Percentiles rank a stretch among this genome's conserved stretches.
phyloP scores from a whole-genome alignment of 2,113 vertebrate species.

The Engraulis encrasicolus region DNA sequence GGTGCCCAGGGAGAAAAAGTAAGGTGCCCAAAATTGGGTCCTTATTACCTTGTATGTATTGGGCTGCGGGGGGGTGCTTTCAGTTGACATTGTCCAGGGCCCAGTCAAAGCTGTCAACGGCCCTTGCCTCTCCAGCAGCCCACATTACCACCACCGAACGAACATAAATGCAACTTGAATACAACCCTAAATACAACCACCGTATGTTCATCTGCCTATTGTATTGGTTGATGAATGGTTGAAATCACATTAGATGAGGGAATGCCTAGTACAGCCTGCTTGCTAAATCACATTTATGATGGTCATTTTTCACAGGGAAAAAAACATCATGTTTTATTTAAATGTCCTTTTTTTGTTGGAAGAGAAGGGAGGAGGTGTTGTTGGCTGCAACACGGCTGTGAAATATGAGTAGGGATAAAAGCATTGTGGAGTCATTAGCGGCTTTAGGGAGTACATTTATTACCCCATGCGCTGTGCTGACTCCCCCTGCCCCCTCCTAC shows the following conservation, averaged over 20 bases:
- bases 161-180: too few relatives aligned
- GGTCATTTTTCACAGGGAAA: slow-evolving; percentile 18
- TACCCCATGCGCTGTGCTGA: slow-evolving; percentile 29
- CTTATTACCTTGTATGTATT: too few relatives aligned
- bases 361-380: slow-evolving; percentile 16
- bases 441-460: slow-evolving; percentile 49
- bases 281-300: slow-evolving; percentile 23
- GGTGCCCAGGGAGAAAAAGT: too few relatives aligned
- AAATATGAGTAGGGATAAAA: slow-evolving; percentile 56
- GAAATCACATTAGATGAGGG: neutral
- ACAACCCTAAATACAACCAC: neutral
- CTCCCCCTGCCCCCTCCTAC: slow-evolving; percentile 33
- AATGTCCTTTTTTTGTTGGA: slow-evolving; percentile 34
- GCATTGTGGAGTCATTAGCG: slow-evolving; percentile 56
- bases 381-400: slow-evolving; percentile 40
- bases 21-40: too few relatives aligned
- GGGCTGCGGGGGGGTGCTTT: too few relatives aligned
- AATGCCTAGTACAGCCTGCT: neutral
- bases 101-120: too few relatives aligned
- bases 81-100: too few relatives aligned
- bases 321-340: slow-evolving; percentile 25
- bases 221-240: slow-evolving; percentile 10
- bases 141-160: too few relatives aligned
- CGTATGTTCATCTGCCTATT: neutral
- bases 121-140: too few relatives aligned